These are phyloP conservation scores for Dryobota labecula DNA, from an alignment of 2,888 invertebrate species.

Conservation along the genomic window DNA sequence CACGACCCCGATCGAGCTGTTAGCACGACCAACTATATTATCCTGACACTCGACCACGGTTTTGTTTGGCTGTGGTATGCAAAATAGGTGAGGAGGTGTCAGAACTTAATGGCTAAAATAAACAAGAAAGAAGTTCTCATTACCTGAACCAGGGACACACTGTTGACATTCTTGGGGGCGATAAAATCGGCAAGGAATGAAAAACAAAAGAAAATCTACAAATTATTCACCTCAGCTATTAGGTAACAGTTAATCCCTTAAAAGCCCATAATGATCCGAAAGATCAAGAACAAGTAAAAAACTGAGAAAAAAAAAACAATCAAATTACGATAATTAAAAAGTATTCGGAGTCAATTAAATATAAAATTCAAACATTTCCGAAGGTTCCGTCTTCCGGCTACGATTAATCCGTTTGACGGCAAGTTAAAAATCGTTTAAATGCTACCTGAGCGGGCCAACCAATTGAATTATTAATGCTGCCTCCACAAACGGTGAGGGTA, in stretches of 20 bases:
- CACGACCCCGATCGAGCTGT: conserved; percentile 75
- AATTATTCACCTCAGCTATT: conserved; percentile 41
- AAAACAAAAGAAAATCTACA: conserved; percentile 23
- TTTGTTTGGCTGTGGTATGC: conserved; percentile 56
- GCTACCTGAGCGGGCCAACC: conserved; percentile 87
- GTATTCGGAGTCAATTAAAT: conserved; percentile 68
- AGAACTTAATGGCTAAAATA: conserved; percentile 11
- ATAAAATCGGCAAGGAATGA: conserved; percentile 4
- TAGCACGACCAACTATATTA: conserved; percentile 64
- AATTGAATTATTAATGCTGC: conserved; percentile 91
- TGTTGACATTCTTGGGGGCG: not conserved
- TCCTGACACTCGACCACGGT: conserved; percentile 48
- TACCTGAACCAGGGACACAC: not conserved
- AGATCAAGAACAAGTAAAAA: conserved; percentile 58
- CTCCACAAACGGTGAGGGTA: conserved; percentile 89
- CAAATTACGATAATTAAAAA: conserved; percentile 69
- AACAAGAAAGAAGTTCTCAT: conserved; percentile 12
- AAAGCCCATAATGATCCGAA: conserved; percentile 60
- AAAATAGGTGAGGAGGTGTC: conserved; percentile 41
- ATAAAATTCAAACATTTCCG: conserved; percentile 67
- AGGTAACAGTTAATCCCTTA: conserved; percentile 54
- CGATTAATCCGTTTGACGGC: conserved; percentile 88
- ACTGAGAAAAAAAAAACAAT: conserved; percentile 57
- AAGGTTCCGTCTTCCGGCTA: conserved; percentile 64
- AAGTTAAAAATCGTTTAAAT: conserved; percentile 90